Percentiles rank a stretch among this genome's conserved stretches.
These are phyloP conservation scores for Nothoprocta pentlandii DNA, from an alignment of 2,113 vertebrate species.

Conservation along the genomic window DNA sequence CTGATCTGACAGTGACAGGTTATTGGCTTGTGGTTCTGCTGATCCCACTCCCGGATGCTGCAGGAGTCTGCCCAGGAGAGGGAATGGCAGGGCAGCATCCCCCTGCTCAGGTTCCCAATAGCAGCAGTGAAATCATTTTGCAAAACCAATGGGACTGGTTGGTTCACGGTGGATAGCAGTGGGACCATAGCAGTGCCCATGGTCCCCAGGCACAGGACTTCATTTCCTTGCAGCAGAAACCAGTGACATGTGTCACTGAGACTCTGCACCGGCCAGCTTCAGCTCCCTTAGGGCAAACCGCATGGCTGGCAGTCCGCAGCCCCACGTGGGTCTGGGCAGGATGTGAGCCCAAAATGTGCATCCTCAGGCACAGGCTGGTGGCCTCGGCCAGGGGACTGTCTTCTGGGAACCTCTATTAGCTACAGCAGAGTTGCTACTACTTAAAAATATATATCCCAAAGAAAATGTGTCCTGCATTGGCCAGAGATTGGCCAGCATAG, in stretches of 20 bases:
- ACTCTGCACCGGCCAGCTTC: background rate
- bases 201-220: background rate
- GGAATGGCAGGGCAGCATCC: background rate
- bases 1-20: background rate
- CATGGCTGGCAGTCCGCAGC: rapidly evolving
- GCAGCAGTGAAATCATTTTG: background rate
- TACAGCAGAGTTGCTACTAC: background rate
- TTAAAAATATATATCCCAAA: rapidly evolving
- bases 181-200: rapidly evolving
- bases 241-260: background rate
- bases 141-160: background rate
- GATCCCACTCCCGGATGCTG: background rate
- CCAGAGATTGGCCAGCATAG: background rate
- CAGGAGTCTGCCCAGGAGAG: background rate
- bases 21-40: background rate
- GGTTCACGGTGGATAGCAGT: background rate
- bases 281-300: rapidly evolving
- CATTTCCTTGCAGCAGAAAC: background rate
- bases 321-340: background rate
- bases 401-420: background rate
- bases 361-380: background rate
- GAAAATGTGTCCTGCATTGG: background rate
- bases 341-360: background rate
- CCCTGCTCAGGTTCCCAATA: background rate
- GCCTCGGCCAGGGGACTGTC: background rate